Evolutionary conservation across 2,113 vertebrate genomes (phyloP), one percentile per base, ranked within the genome.

Genomic region (Marmota flaviventris): DNA sequence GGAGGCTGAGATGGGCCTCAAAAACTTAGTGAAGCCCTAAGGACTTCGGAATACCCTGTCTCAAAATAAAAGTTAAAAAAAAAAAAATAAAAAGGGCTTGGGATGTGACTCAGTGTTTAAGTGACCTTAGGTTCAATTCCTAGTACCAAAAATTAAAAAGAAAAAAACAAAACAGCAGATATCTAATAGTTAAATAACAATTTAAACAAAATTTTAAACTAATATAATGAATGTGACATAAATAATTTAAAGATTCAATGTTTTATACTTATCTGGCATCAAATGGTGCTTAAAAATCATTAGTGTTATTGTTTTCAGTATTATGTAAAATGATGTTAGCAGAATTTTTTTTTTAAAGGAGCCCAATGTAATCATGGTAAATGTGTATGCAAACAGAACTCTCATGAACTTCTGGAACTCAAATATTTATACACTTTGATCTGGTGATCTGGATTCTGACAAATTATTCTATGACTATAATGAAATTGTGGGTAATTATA

Each of bases 341-440:
- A 87, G 34, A 61, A 72, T 45, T 32, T 2, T 24, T n/a, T 86
- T 70, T 51, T 51, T 89, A 63, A 85, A 27, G 13, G 22, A 95
- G 20, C 22, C 2, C 45, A 58, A 9, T 70, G 12, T 2, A 24
- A 69, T 89, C 12, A 89, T 83, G 39, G 20, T 51, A 45, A 51
- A 3, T 48, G 16, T 45, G 12, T 61, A 61, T 51, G 2, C 8
- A n/a, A 73, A 48, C 27, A 92, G 53, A 91, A 37, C 2, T 79
- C 7, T 70, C 51, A 13, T 14, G 2, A 1, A 45, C 27, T 78
- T 87, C 24, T 83, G 13, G 17, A 82, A 84, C 2, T 32, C 73
- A 94, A 95, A 85, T 67, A 63, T 89, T 69, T 84, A 51, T 63
- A 37, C 87, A 25, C 11, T 86, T 88, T 70, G 11, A 85, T 91